phyloP scores from a whole-genome alignment of 2,888 invertebrate species.

The Azorinus chamasolen region DNA sequence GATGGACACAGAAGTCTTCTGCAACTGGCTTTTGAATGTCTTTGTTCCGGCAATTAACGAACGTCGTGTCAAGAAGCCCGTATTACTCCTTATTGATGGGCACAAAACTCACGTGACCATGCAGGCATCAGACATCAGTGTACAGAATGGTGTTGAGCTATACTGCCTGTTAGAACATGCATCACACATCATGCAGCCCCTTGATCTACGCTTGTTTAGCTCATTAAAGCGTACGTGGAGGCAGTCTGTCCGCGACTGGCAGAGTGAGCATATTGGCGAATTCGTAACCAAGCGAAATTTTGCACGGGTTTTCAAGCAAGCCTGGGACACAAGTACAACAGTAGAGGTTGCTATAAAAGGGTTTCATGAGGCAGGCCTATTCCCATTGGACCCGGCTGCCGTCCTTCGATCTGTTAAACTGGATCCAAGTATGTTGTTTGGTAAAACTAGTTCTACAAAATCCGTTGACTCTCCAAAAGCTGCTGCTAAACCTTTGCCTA shows the following conservation, averaged over 20 bases:
- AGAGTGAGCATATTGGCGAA: conserved; percentile 29
- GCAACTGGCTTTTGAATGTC: conserved; percentile 23
- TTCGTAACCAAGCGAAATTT: conserved; percentile 48
- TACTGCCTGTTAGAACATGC: conserved; percentile 57
- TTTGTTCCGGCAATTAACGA: conserved; percentile 26
- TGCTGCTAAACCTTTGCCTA: no score
- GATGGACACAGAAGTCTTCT: conserved; percentile 40
- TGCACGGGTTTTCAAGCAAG: conserved; percentile 41
- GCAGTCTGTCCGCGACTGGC: conserved; percentile 36
- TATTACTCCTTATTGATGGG: conserved; percentile 52
- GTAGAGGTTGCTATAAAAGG: conserved; percentile 42
- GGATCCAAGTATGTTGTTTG: no score
- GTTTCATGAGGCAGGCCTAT: no score
- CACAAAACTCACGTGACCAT: conserved; percentile 49
- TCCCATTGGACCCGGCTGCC: no score
- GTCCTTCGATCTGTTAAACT: no score
- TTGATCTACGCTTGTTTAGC: conserved; percentile 53
- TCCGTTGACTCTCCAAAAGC: no score
- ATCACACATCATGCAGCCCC: conserved; percentile 54
- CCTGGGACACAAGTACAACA: conserved; percentile 43
- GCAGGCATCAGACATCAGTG: conserved; percentile 40
- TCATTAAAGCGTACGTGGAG: conserved; percentile 51
- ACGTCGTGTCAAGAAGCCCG: conserved; percentile 27
- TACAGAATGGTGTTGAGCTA: conserved; percentile 36
- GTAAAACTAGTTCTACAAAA: no score